Conservation (phyloP, 2,113 vertebrate species). For the Alectura lathami region DNA sequence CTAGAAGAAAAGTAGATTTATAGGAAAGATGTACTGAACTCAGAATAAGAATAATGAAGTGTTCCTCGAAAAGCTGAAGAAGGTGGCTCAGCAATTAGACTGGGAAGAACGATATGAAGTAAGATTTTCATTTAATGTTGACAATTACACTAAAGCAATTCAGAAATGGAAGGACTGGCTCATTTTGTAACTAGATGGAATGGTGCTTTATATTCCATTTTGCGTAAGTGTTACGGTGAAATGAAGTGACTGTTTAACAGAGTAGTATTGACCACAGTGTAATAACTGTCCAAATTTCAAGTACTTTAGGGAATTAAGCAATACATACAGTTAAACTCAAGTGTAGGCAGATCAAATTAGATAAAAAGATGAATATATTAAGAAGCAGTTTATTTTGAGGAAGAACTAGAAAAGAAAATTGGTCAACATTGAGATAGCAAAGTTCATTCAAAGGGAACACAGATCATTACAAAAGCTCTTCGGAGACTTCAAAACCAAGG, state of each 20-base stretch:
- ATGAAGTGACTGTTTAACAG: constrained; percentile 51
- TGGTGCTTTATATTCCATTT: constrained; percentile 26
- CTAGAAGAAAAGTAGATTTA: neutral
- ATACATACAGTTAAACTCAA: constrained; percentile 41
- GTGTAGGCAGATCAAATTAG: constrained; percentile 55
- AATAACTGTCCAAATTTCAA: constrained; percentile 57
- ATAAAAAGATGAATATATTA: constrained; percentile 64
- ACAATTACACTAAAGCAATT: neutral
- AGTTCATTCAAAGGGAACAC: neutral
- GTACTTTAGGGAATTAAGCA: constrained; percentile 59
- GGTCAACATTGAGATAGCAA: neutral
- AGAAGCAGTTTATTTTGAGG: constrained; percentile 53
- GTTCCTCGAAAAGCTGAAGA: neutral
- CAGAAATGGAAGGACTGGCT: constrained; percentile 16
- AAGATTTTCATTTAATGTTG: constrained; percentile 27
- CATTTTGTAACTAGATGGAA: constrained; percentile 8
- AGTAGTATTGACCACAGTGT: constrained; percentile 61
- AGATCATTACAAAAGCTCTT: neutral
- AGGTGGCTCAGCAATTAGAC: neutral
- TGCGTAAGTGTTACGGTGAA: constrained; percentile 27
- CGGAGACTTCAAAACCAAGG: neutral
- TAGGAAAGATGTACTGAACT: neutral
- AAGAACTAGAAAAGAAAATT: constrained; percentile 37
- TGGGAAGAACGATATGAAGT: neutral
- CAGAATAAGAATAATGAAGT: neutral